These are phyloP conservation scores for Antheraea yamamai DNA, from an alignment of 2,888 invertebrate species.

Conservation along the genomic window DNA sequence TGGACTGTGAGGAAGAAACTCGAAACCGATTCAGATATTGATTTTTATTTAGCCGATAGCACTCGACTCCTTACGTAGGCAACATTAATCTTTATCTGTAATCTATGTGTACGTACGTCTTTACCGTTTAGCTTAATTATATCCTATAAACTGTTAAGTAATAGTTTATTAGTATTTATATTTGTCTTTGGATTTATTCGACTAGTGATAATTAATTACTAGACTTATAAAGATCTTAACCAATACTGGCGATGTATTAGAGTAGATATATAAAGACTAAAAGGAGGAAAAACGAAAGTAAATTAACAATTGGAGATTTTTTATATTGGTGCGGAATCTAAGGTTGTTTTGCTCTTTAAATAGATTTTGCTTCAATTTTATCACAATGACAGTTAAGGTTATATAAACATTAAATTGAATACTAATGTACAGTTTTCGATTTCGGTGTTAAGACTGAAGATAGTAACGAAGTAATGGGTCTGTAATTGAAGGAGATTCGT, in stretches of 20 bases:
- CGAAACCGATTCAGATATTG: constrained; percentile 74
- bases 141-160: neutral
- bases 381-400: too few species aligned
- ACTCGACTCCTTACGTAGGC: constrained; percentile 38
- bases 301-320: too few species aligned
- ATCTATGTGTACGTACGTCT: neutral
- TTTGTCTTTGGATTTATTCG: neutral
- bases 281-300: too few species aligned
- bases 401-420: neutral
- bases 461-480: too few species aligned
- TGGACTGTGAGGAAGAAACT: constrained; percentile 78
- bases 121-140: neutral
- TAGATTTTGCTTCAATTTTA: too few species aligned
- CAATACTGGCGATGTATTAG: too few species aligned
- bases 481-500: too few species aligned
- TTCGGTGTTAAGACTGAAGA: neutral
- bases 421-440: neutral
- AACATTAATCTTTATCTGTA: constrained; percentile 54
- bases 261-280: too few species aligned
- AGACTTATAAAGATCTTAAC: neutral
- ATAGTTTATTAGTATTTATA: neutral
- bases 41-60: constrained; percentile 74
- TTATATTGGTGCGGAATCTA: too few species aligned
- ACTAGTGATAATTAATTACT: neutral
- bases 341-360: too few species aligned